These are phyloP conservation scores for Leptopilina syphax DNA, from an alignment of 2,888 invertebrate species.

Conservation along the genomic window DNA sequence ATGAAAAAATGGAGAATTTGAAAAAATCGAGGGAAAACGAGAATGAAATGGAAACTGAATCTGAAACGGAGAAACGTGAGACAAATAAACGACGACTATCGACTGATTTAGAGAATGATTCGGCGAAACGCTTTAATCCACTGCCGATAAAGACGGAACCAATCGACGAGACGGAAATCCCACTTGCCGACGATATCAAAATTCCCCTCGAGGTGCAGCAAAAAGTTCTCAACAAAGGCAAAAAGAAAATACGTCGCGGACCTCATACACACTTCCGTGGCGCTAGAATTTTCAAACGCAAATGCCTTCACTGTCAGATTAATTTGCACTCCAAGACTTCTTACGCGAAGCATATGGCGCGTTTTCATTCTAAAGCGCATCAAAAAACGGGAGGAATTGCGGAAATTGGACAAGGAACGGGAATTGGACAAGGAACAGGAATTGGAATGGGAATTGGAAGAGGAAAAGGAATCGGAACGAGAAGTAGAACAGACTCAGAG, in stretches of 20 bases:
- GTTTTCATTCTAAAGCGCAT: slow-evolving; percentile 63
- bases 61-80: neutral
- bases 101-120: neutral
- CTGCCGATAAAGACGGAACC: slow-evolving; percentile 79
- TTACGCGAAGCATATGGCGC: slow-evolving; percentile 70
- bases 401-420: too few species aligned
- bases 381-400: neutral
- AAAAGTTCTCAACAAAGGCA: slow-evolving; percentile 42
- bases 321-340: slow-evolving; percentile 70
- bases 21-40: neutral
- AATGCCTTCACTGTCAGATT: slow-evolving; percentile 70
- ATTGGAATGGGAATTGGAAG: too few species aligned
- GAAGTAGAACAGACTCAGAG: neutral
- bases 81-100: slow-evolving; percentile 4
- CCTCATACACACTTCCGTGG: slow-evolving; percentile 71
- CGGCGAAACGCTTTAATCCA: slow-evolving; percentile 65
- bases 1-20: too few species aligned
- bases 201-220: too few species aligned
- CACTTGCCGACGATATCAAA: slow-evolving; percentile 47
- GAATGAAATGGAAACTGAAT: slow-evolving; percentile 1
- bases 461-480: neutral
- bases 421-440: too few species aligned
- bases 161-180: slow-evolving; percentile 63
- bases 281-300: slow-evolving; percentile 66
- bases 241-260: slow-evolving; percentile 66